phyloP scores from a whole-genome alignment of 2,888 invertebrate species.

The Rhagonycha lutea region DNA sequence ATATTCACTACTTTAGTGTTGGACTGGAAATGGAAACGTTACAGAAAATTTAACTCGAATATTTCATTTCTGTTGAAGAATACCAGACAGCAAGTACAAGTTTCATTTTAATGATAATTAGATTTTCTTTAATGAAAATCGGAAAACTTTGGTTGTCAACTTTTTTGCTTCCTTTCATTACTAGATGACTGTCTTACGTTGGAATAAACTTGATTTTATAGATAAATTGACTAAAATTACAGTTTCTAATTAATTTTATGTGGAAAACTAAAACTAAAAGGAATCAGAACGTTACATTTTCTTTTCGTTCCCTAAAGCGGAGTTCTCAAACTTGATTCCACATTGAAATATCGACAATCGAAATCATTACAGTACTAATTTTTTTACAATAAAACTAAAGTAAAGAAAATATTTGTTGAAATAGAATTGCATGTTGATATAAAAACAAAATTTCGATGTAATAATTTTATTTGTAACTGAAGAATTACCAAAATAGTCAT shows the following conservation, averaged over 20 bases:
- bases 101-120: neutral
- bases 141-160: no score
- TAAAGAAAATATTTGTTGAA: neutral
- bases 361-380: neutral
- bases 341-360: neutral
- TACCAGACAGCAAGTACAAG: neutral
- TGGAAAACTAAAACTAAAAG: neutral
- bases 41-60: neutral
- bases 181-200: no score
- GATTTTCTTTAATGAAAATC: no score
- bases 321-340: neutral
- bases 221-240: neutral
- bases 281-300: neutral
- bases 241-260: neutral
- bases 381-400: neutral
- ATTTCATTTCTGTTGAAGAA: neutral
- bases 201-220: neutral
- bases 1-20: neutral
- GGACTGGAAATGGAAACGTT: neutral
- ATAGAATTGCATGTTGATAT: neutral
- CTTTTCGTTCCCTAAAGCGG: neutral
- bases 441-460: no score
- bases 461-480: no score
- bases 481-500: neutral
- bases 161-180: no score